Evolutionary conservation across 2,797 vertebrate species (phyloP).

Genomic region (Notolepis coatsorum): DNA sequence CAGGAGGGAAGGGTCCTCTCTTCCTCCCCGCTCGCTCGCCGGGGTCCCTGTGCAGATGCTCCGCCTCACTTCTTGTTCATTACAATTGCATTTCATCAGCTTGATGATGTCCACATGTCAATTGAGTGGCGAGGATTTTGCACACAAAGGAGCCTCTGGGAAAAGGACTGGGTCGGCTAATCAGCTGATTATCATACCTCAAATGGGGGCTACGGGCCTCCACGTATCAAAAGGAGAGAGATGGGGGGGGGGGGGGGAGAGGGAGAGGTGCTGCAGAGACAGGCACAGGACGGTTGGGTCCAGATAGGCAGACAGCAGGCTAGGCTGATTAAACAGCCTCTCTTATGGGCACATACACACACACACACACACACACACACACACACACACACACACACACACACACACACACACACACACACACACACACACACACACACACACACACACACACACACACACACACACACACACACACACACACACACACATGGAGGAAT

Average conservation of each 20-base stretch:
- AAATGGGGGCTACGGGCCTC: slow-evolving; percentile 91
- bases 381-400: too few species aligned
- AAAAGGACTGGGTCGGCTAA: slow-evolving; percentile 98
- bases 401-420: too few species aligned
- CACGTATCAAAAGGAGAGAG: slow-evolving; percentile 69
- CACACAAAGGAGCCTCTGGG: slow-evolving; percentile 99
- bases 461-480: too few species aligned
- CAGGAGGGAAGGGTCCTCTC: slow-evolving; percentile 94
- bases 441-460: too few species aligned
- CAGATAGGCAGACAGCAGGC: slow-evolving; percentile 61
- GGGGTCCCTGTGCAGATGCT: slow-evolving; percentile 96
- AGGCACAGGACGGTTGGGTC: slow-evolving; percentile 75
- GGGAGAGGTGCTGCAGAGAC: slow-evolving; percentile 63
- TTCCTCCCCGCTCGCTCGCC: too few species aligned
- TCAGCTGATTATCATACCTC: slow-evolving; percentile 99
- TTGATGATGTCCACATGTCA: slow-evolving; percentile 99
- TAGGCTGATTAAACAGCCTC: slow-evolving; percentile 72
- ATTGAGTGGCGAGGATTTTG: slow-evolving; percentile 99
- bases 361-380: too few species aligned
- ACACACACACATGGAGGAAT: slow-evolving; percentile 73
- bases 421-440: too few species aligned
- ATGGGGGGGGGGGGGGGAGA: slow-evolving; percentile 59
- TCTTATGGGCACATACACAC: slow-evolving; percentile 67
- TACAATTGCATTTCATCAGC: slow-evolving; percentile 99
- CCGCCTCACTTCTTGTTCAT: slow-evolving; percentile 99